Evolutionary conservation across 2,888 invertebrate species (phyloP).

Genomic region (Synanthedon myopaeformis): DNA sequence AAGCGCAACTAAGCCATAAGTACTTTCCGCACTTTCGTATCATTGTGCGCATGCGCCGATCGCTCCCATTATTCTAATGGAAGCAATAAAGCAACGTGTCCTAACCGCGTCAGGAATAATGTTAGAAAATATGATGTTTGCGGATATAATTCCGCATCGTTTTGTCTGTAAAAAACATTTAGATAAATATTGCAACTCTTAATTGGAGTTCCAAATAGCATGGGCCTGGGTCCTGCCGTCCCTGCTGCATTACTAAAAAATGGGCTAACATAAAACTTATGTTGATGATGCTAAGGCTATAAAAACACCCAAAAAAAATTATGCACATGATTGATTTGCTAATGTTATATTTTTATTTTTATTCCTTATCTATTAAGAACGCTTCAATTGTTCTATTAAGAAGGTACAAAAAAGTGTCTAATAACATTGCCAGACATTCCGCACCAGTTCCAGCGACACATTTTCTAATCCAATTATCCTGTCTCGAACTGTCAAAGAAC

Average conservation of each 20-base stretch:
- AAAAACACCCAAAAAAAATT: no score
- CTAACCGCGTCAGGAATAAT: background rate
- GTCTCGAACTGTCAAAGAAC: background rate
- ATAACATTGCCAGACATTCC: slow-evolving; percentile 28
- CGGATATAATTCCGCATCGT: background rate
- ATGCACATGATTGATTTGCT: no score
- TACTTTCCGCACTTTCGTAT: slow-evolving; percentile 8
- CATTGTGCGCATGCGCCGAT: slow-evolving; percentile 6
- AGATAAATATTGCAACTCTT: no score
- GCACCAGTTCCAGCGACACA: slow-evolving; percentile 35
- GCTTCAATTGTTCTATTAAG: no score
- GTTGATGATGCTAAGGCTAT: no score
- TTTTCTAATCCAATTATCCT: slow-evolving; percentile 51
- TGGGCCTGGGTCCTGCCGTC: no score
- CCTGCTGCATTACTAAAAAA: no score
- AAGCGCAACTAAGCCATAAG: slow-evolving; percentile 3
- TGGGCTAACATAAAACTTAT: no score
- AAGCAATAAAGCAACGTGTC: background rate
- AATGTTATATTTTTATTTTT: no score
- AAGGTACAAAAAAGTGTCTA: background rate
- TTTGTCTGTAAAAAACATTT: no score
- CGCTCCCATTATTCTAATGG: slow-evolving; percentile 16
- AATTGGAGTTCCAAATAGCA: no score
- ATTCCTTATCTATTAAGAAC: no score
- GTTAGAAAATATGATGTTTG: background rate